These are phyloP conservation scores for Heliconius ismenius DNA, from an alignment of 2,888 invertebrate genomes.

Conservation along the genomic window DNA sequence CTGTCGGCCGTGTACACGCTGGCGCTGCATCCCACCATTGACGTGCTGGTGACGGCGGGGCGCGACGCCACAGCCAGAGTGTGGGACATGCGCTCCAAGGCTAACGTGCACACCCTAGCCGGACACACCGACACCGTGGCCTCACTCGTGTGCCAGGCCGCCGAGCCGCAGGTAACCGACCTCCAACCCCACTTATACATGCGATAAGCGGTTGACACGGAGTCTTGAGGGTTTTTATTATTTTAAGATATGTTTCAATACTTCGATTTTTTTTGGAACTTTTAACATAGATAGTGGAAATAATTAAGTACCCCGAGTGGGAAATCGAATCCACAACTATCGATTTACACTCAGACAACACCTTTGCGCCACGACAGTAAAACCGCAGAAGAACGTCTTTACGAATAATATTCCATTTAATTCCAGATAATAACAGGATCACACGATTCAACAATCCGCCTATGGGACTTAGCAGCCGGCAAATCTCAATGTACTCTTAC, in stretches of 20 bases:
- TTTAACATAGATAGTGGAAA: too few relatives aligned
- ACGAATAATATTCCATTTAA: too few relatives aligned
- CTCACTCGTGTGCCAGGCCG: conserved; percentile 94
- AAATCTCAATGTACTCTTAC: conserved; percentile 96
- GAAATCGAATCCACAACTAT: too few relatives aligned
- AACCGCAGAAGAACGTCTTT: too few relatives aligned
- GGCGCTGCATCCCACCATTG: conserved; percentile 96
- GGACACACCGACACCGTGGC: conserved; percentile 99
- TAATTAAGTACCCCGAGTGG: too few relatives aligned
- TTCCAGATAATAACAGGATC: conserved; percentile 92
- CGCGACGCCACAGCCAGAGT: conserved; percentile 97
- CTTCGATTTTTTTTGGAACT: too few relatives aligned
- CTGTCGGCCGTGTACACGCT: conserved; percentile 97
- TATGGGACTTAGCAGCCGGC: conserved; percentile 99
- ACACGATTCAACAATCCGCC: conserved; percentile 97
- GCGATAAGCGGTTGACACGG: too few relatives aligned
- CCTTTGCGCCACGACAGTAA: neutral
- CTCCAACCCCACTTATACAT: too few relatives aligned
- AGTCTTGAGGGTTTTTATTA: too few relatives aligned
- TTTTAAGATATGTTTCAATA: too few relatives aligned
- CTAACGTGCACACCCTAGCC: conserved; percentile 96
- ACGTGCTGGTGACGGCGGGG: conserved; percentile 96
- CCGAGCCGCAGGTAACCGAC: conserved; percentile 90
- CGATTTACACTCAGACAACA: neutral
- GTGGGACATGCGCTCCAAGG: conserved; percentile 99